Base-by-base conservation (phyloP, 2,113 vertebrate species). In the Bubo bubo region DNA sequence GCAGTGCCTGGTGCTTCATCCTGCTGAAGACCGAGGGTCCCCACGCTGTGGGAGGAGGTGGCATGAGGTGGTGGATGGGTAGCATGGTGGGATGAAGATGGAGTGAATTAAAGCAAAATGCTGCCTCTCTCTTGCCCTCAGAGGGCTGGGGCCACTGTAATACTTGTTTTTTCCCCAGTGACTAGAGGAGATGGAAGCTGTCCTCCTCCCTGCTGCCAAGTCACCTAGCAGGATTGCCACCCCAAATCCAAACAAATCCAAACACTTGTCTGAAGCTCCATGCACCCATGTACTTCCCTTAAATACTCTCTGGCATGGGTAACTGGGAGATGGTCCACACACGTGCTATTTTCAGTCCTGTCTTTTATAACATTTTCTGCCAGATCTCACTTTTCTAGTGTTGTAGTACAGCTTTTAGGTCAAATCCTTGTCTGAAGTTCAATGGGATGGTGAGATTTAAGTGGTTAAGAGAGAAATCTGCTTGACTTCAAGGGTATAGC, bases 1-100 rank as follows among this genome's bases (percentile, higher is more conserved):
- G 66, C 34, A 12, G 53, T 3, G 19, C 19, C n/a, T 0, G 1
- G 50, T 8, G 34, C 58, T 45, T 39, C 43, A 60, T 22, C 45
- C 24, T 1, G 4, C 50, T 45, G 50, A 7, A 52, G 43, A 17
- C 22, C 0, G 0, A 0, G 8, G 28, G 27, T 39, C 10, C 37
- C 30, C 20, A 7, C 0, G 8, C 27, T 0, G 1, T 14, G 35
- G 22, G 26, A 58, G 71, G 49, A 62, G 35, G 35, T 21, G 73
- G 30, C 79, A 32, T 5, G 41, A 32, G 6, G 8, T 12, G 28
- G 53, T 60, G 53, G 39, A 30, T 60, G n/a, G 15, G 47, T 39
- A 35, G 16, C 12, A 4, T 4, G n/a, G 12, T 37, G 55, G 62
- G 70, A 41, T 60, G 76, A 66, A 28, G 52, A n/a, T 22, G 58